Base-by-base conservation (phyloP, 2,113 vertebrate genomes). In the Mirza zaza region DNA sequence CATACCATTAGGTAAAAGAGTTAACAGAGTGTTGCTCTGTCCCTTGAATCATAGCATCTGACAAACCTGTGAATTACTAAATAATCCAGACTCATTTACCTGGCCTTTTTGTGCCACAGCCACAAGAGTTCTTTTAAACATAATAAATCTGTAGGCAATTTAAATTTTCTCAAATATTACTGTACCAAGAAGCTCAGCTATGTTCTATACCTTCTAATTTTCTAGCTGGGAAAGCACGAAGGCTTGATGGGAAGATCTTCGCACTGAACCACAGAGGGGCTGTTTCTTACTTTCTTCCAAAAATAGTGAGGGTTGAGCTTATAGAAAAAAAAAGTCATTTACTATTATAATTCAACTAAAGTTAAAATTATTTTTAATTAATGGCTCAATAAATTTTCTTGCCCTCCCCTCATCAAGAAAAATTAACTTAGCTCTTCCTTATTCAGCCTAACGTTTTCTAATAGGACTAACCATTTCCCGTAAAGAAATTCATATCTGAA, bases 231-330 rank as follows among this genome's bases (percentile, higher is more conserved):
- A 94, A 97, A 76, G 6, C 55, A 63, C 13, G 27, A 71, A 68
- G 61, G 14, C 14, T 90, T 61, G 18, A 42, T 29, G 15, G 18
- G 57, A 97, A 97, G 18, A 36, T 67, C 59, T 91, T 80, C 18
- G 61, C 1, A 0, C 45, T 87, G 32, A 84, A 84, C 25, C 3
- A 67, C 0, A 0, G 0, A 65, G 15, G 18, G 29, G 3, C 34
- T 42, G 0, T 42, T 89, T 48, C 14, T 70, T 23, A 45, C 27
- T 68, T 70, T 83, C 29, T 86, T 55, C 23, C 1, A 45, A 90
- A 71, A 65, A 65, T 59, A 71, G 14, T 79, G 12, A 82, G 15
- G 6, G 4, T 20, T 84, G 32, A 76, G 6, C 20, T n/a, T 61
- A 87, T 9, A 9, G 1, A 8, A 34, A 23, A 29, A 27, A 8